Evolutionary conservation across 2,113 vertebrate species (phyloP), one percentile per base, ranked within the genome.

Genomic region (Panurus biarmicus): DNA sequence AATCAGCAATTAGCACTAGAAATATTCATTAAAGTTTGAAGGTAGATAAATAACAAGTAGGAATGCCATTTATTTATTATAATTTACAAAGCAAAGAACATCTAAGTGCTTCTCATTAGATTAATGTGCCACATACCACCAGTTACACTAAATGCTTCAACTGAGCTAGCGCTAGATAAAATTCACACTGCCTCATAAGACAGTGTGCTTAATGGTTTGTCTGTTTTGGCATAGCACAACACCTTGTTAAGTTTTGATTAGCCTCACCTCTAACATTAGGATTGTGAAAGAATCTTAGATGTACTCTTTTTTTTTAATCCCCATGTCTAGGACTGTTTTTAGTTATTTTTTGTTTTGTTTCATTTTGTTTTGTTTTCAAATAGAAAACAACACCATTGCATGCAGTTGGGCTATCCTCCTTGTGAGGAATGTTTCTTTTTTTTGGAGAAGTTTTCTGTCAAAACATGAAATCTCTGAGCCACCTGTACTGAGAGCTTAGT

Each of bases 11-110:
- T 97, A 96, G 71, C 60, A 70, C 54, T 70, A 96, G 94, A 97
- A 97, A 96, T 95, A 96, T 88, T 97, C 94, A 97, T 97, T 93
- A 97, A 95, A 94, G 35, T 95, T 96, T 95, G 92, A 96, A 85
- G 93, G 89, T 81, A 96, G 88, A 96, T 93, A 97, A 97, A 96
- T 96, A 96, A 91, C 83, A 95, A 95, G 50, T 19, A 50, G 6
- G 54, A 87, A 87, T 70, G 45, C 14, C 73, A 85, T 87, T 94
- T 97, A 93, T 94, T 96, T 96, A 81, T 95, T 90, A 90, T 89
- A 74, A 94, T 95, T 95, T 94, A 95, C 87, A 96, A 96, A 89
- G 87, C 57, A 93, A 92, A 86, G 64, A 95, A 78, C 48, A 77
- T 87, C 77, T 93, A 89, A 87, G 67, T 77, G 66, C 48, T 94